These are phyloP conservation scores for Norana najaformis DNA, from an alignment of 2,888 invertebrate genomes.

Conservation along the genomic window DNA sequence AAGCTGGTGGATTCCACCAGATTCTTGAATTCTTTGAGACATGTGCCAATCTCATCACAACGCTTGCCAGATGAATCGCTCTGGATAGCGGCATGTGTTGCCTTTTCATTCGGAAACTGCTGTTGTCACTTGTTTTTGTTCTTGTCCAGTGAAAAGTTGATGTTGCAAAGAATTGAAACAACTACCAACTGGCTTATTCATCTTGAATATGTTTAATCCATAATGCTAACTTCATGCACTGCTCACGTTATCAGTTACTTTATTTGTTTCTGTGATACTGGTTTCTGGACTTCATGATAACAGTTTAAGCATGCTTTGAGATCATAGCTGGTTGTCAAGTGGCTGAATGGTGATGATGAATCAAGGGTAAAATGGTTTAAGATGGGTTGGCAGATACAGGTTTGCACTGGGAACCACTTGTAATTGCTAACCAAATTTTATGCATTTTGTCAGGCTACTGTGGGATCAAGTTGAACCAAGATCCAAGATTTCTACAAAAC, in stretches of 20 bases:
- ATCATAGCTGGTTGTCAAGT: background rate
- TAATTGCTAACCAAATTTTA: background rate
- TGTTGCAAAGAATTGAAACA: background rate
- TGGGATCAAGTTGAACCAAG: background rate
- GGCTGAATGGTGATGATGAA: background rate
- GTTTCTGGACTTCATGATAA: background rate
- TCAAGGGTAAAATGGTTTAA: background rate
- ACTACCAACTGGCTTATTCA: background rate
- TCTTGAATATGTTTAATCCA: background rate
- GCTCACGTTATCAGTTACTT: background rate
- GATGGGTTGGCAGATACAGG: background rate
- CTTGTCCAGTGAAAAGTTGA: background rate
- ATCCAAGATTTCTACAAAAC: background rate
- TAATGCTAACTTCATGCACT: background rate
- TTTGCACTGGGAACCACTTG: background rate
- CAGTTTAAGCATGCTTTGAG: background rate
- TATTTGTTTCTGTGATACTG: background rate
- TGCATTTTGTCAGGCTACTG: background rate
- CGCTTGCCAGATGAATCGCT: constrained; percentile 78
- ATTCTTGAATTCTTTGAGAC: constrained; percentile 99
- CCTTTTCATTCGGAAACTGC: background rate
- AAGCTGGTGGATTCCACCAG: constrained; percentile 70
- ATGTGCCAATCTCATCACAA: constrained; percentile 97
- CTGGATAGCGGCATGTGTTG: background rate
- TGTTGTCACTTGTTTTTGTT: background rate